Evolutionary conservation across 2,113 vertebrate species (phyloP), one percentile per base, ranked within the genome.

Genomic region (Sterrhoptilus dennistouni): DNA sequence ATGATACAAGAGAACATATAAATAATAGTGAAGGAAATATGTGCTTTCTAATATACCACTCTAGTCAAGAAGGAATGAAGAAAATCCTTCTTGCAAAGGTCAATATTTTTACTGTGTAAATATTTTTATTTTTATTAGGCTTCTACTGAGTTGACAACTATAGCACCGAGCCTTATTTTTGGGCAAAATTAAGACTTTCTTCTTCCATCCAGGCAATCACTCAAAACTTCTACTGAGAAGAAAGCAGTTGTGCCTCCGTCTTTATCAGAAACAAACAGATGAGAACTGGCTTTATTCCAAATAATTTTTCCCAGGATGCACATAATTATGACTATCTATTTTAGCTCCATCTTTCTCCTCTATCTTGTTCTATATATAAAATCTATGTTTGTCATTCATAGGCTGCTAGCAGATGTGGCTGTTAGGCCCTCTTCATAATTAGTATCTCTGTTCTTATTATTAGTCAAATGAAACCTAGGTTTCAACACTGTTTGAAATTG

Each of bases 231-330:
- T 56, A 35, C 47, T 31, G 64, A 91, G 28, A 60, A 36, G 28
- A 91, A 83, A 64, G 31, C 31, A 82, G 40, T 84, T 84, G 27
- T 68, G 52, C 16, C 40, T 44, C 14, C 91, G 57, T 44, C 40
- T 91, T 95, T 69, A 76, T 22, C n/a, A 82, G 28, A 49, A 71
- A 70, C 19, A 83, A 86, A 83, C 3, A 74, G 45, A 91, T 20
- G 72, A 77, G 19, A 87, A 38, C 31, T 91, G 88, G 87, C 85
- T 87, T 91, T 90, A 85, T 61, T 93, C 63, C 83, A 94, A 84
- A 24, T 49, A 40, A 27, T 77, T 91, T 83, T 85, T 87, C 60
- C 49, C 66, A 95, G 68, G 50, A 83, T 77, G 24, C 25, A 56
- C 5, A 31, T 49, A 8, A 77, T 82, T 57, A 47, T 40, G 40